Conservation (phyloP, 2,888 invertebrate genomes). For the Tetheella fluctuosa region DNA sequence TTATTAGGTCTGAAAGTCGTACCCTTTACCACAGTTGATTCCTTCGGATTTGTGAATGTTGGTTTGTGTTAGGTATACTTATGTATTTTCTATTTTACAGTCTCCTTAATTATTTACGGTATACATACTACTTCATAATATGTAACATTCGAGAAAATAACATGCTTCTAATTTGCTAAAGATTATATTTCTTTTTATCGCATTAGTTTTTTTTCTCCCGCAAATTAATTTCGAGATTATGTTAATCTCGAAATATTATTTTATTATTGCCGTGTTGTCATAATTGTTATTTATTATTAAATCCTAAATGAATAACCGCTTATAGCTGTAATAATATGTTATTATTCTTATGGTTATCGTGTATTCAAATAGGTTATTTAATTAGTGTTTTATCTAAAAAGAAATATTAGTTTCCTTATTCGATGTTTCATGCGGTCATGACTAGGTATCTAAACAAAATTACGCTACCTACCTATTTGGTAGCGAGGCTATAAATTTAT, state of each 20-base stretch:
- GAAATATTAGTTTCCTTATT: neutral
- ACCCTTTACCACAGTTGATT: too few relatives aligned
- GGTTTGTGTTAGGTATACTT: too few relatives aligned
- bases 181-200: too few relatives aligned
- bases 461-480: neutral
- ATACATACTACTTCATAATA: too few relatives aligned
- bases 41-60: too few relatives aligned
- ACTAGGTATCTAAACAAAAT: neutral
- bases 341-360: neutral
- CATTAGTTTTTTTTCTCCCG: neutral
- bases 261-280: too few relatives aligned
- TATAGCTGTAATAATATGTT: neutral
- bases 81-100: too few relatives aligned
- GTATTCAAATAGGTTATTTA: constrained; percentile 1
- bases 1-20: neutral
- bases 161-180: too few relatives aligned
- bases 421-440: constrained; percentile 5
- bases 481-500: neutral
- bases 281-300: too few relatives aligned
- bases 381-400: constrained; percentile 3
- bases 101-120: too few relatives aligned
- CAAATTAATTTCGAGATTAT: neutral
- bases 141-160: too few relatives aligned
- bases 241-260: too few relatives aligned
- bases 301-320: neutral